Evolutionary conservation across 2,888 invertebrate genomes (phyloP).

Genomic region (Ryuthela nishihirai): DNA sequence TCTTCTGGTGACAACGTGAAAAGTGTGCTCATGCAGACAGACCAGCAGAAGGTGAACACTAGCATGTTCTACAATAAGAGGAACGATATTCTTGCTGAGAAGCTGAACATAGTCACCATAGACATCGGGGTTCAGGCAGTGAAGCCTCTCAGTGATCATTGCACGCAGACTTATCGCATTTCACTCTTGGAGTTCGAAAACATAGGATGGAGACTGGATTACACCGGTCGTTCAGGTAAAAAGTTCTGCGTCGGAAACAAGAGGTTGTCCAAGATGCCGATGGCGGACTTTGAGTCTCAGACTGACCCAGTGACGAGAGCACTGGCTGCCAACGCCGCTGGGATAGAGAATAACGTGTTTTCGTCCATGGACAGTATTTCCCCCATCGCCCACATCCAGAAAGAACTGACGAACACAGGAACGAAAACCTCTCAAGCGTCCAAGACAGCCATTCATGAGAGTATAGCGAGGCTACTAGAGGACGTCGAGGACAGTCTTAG

Average conservation of each 20-base stretch:
- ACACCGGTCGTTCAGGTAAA: slow-evolving; percentile 28
- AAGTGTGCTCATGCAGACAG: slow-evolving; percentile 37
- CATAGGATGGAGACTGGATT: slow-evolving; percentile 30
- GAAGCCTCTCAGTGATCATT: slow-evolving; percentile 31
- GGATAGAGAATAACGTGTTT: slow-evolving; percentile 38
- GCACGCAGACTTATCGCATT: slow-evolving; percentile 35
- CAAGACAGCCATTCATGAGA: slow-evolving; percentile 37
- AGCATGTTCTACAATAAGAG: slow-evolving; percentile 25
- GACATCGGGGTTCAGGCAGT: slow-evolving; percentile 39
- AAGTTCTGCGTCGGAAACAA: slow-evolving; percentile 29
- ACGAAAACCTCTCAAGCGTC: slow-evolving; percentile 28
- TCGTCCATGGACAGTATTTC: slow-evolving; percentile 37
- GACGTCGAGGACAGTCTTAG: slow-evolving; percentile 41
- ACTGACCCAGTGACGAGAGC: slow-evolving; percentile 41
- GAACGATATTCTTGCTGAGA: slow-evolving; percentile 15
- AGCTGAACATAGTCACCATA: slow-evolving; percentile 31
- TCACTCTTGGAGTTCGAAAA: slow-evolving; percentile 34
- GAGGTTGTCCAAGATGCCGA: slow-evolving; percentile 22
- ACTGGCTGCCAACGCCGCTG: slow-evolving; percentile 41
- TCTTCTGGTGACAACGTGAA: slow-evolving; percentile 28
- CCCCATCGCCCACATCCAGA: slow-evolving; percentile 42
- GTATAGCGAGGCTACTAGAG: slow-evolving; percentile 39
- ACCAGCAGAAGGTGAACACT: slow-evolving; percentile 15
- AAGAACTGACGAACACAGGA: slow-evolving; percentile 31
- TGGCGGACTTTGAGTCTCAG: slow-evolving; percentile 42